phyloP scores from a whole-genome alignment of 1,140 invertebrate species.

The Halictus rubicundus region DNA sequence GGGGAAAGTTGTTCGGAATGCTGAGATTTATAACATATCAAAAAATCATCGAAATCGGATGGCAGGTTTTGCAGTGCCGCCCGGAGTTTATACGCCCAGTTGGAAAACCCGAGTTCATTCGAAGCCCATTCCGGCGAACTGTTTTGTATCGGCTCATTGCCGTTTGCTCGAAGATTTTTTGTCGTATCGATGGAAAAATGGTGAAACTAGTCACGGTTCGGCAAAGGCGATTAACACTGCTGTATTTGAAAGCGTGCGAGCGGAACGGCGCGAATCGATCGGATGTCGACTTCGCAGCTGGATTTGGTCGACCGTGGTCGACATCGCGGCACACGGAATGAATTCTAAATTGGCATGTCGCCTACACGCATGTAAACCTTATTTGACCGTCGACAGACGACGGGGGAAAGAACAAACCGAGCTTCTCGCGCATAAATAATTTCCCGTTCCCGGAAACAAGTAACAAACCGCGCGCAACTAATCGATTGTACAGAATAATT shows the following conservation, averaged over 20 bases:
- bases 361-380: slow-evolving; percentile 16
- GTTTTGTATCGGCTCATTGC: neutral
- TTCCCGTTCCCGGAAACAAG: neutral
- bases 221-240: slow-evolving; percentile 39
- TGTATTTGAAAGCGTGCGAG: slow-evolving; percentile 24
- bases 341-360: slow-evolving; percentile 30
- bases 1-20: no score
- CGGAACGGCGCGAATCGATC: slow-evolving; percentile 22
- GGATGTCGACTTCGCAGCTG: slow-evolving; percentile 27
- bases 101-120: neutral
- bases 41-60: no score
- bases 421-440: neutral
- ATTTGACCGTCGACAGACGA: neutral
- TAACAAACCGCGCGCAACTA: neutral
- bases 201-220: slow-evolving; percentile 8
- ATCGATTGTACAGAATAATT: neutral
- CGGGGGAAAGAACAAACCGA: neutral
- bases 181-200: slow-evolving; percentile 10
- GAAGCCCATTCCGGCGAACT: neutral
- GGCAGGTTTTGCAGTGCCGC: no score
- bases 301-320: slow-evolving; percentile 33
- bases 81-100: no score
- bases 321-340: slow-evolving; percentile 24
- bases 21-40: no score
- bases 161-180: slow-evolving; percentile 15